These are phyloP conservation scores for Artibeus lituratus DNA, from an alignment of 2,797 vertebrate genomes.

Conservation along the genomic window DNA sequence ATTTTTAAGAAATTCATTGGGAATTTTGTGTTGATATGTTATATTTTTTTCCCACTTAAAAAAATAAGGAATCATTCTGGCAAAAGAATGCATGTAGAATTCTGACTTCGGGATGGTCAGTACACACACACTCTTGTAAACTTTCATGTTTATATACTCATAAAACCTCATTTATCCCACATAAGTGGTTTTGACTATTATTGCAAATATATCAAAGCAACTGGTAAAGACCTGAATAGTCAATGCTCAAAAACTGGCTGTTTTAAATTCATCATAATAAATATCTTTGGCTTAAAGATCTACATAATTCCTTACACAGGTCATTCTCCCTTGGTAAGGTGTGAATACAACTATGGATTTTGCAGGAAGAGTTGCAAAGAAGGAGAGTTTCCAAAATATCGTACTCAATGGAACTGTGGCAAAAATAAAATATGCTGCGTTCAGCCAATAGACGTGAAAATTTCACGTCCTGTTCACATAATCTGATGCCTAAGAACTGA, in stretches of 20 bases:
- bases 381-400: rapidly evolving
- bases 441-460: not conserved
- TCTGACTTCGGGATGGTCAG: not conserved
- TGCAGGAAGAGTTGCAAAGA: not conserved
- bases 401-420: not conserved
- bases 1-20: not conserved
- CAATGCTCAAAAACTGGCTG: not conserved
- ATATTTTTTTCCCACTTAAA: not conserved
- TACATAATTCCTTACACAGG: not conserved
- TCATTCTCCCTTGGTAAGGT: not conserved
- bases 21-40: not conserved
- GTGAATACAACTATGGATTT: not conserved
- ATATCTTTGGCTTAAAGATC: not conserved
- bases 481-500: not conserved
- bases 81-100: not conserved
- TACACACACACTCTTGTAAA: not conserved
- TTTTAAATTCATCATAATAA: not conserved
- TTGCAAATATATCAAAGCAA: not conserved
- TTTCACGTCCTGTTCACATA: not conserved
- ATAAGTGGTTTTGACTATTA: not conserved
- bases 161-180: not conserved
- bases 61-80: not conserved
- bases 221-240: not conserved
- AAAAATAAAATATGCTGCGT: not conserved
- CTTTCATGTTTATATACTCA: not conserved